Percentiles rank a stretch among this genome's conserved stretches.
These are phyloP conservation scores for Leiothrix lutea DNA, from an alignment of 2,113 vertebrate species.

Conservation along the genomic window DNA sequence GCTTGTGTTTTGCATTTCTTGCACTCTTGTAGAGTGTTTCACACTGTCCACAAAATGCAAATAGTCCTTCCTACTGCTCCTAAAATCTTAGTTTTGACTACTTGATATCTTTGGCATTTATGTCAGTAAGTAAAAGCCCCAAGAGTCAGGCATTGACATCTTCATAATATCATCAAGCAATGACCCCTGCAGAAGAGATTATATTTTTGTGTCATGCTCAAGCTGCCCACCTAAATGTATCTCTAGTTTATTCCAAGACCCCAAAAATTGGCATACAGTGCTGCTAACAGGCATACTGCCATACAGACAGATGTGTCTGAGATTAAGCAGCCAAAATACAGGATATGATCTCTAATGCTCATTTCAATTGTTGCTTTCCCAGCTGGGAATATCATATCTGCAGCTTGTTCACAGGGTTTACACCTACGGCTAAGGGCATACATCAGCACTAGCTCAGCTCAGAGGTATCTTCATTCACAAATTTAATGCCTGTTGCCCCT, in stretches of 20 bases:
- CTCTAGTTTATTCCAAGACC: neutral
- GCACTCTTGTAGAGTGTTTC: neutral
- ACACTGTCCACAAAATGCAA: neutral
- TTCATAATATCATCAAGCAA: neutral
- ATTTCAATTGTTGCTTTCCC: neutral
- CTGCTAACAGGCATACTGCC: neutral
- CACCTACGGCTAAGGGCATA: neutral
- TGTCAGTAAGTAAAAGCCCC: neutral
- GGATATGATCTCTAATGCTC: neutral
- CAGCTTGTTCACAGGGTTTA: neutral
- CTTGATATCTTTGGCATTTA: neutral
- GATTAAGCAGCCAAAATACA: neutral
- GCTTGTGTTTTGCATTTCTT: neutral
- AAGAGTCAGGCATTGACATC: neutral
- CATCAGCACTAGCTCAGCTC: neutral
- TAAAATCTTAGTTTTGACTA: neutral
- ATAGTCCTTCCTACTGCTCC: neutral
- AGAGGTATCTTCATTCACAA: neutral
- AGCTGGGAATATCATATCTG: neutral
- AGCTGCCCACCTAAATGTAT: neutral
- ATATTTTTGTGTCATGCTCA: neutral
- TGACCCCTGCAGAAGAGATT: neutral
- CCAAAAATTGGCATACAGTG: neutral
- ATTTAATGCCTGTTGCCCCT: neutral
- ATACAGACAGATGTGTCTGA: neutral